Evolutionary conservation across 2,113 vertebrate species (phyloP).

Genomic region (Pipa parva): DNA sequence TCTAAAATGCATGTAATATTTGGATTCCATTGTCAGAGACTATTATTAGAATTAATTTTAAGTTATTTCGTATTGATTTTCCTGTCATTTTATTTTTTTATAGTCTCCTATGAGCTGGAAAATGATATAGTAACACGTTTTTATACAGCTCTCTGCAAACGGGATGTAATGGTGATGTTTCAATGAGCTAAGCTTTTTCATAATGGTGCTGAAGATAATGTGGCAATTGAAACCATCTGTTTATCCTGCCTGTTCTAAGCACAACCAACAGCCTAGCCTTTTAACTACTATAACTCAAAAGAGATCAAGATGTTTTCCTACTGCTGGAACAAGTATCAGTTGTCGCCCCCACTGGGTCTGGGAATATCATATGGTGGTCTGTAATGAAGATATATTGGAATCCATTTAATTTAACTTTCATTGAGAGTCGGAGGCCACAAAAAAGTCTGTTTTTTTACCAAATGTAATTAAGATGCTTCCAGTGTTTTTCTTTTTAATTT

Average conservation of each 20-base stretch:
- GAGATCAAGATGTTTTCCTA: constrained; percentile 20
- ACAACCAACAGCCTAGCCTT: neutral
- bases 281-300: neutral
- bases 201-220: constrained; percentile 22
- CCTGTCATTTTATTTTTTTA: constrained; percentile 15
- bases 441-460: no score
- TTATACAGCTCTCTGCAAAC: neutral
- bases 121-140: neutral
- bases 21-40: neutral
- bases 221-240: constrained; percentile 32
- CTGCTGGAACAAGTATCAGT: constrained; percentile 16
- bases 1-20: neutral
- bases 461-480: no score
- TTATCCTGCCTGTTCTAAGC: constrained; percentile 10
- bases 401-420: constrained; percentile 8
- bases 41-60: constrained; percentile 7
- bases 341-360: constrained; percentile 17
- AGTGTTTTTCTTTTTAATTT: no score
- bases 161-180: constrained; percentile 7
- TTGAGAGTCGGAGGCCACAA: neutral
- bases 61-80: constrained; percentile 35
- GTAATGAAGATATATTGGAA: constrained; percentile 14
- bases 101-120: constrained; percentile 21
- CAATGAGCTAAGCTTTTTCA: constrained; percentile 23
- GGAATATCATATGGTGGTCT: constrained; percentile 16